A percentile compares a stretch with the other conserved stretches of the same genome.
These are phyloP conservation scores for Temnothorax unifasciatus DNA, from an alignment of 2,888 invertebrate species.

Conservation along the genomic window DNA sequence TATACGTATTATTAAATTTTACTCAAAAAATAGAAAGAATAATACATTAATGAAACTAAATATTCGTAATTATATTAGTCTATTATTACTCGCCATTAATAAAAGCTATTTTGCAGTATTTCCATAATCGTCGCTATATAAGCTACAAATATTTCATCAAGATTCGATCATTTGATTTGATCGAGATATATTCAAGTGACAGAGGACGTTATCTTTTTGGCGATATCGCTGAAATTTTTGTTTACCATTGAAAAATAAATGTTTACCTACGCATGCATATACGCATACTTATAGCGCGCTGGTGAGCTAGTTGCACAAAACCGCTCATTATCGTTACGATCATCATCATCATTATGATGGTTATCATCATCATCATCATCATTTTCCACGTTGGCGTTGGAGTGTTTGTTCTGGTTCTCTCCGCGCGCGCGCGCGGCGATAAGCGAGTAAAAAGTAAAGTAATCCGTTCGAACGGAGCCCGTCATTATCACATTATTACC, in stretches of 20 bases:
- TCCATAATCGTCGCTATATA: not conserved
- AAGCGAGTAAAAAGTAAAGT: conserved; percentile 74
- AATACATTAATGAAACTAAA: not conserved
- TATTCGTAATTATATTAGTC: not conserved
- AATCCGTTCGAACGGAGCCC: conserved; percentile 78
- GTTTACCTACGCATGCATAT: conserved; percentile 14
- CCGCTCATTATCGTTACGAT: conserved; percentile 76
- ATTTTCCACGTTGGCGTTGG: conserved; percentile 76
- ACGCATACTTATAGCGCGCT: conserved; percentile 47
- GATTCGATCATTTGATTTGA: not conserved
- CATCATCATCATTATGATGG: conserved; percentile 71
- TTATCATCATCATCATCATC: conserved; percentile 76
- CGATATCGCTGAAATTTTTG: not conserved
- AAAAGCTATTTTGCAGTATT: not conserved
- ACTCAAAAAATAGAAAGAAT: not conserved
- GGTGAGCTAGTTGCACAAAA: conserved; percentile 74
- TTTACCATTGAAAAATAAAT: conserved; percentile 27
- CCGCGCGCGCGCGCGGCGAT: conserved; percentile 64
- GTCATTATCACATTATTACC: conserved; percentile 84
- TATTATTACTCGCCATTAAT: not conserved
- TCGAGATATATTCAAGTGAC: not conserved
- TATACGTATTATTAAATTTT: not conserved
- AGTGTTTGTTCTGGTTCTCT: conserved; percentile 80
- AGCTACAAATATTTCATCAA: not conserved
- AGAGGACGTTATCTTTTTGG: not conserved